Evolutionary conservation across 2,797 vertebrate genomes (phyloP), one percentile per base, ranked within the genome.

Genomic region (Acipenser transmontanus): DNA sequence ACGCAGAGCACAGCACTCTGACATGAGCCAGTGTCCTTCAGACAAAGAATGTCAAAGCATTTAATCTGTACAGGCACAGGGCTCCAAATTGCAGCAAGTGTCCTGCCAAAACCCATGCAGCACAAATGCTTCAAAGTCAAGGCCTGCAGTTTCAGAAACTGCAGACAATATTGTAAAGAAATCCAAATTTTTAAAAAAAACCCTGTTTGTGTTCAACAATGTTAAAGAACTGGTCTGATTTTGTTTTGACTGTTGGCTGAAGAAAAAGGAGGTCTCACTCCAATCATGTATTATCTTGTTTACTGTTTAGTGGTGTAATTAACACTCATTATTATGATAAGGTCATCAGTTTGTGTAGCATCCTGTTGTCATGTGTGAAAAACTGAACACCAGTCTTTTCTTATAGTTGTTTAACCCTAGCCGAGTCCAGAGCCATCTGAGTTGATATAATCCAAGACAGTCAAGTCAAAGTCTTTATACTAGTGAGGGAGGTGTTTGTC

Each of bases 11-110:
- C 60, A 69, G 82, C 71, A 74, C 80, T 78, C 89, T 90, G 91
- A 87, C 51, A 74, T 70, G 78, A 14, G 88, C 90, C 92, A 89
- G 59, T 77, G 90, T 88, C 89, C 88, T 93, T 91, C 85, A 87
- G 83, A 88, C 78, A 80, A 82, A 87, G 83, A 90, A 87, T 87
- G 85, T 85, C 87, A 87, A 82, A 74, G 75, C 70, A 69, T 80
- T 87, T 85, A 77, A 82, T 78, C 60, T 56, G 56, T 85, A 81
- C 79, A 81, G 20, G 10, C 11, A 13, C 49, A 77, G 77, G 74
- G 73, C 71, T 82, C 78, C 54, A 67, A 73, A 70, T 71, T 69
- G 63, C 67, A 70, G 65, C 13, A 50, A 66, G 49, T 10, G 56
- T 66, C 14, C 13, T 50, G 47, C 65, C 47, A n/a, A 50, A 10